Base-by-base conservation (phyloP, 2,888 invertebrate species). In the Macaria notata region DNA sequence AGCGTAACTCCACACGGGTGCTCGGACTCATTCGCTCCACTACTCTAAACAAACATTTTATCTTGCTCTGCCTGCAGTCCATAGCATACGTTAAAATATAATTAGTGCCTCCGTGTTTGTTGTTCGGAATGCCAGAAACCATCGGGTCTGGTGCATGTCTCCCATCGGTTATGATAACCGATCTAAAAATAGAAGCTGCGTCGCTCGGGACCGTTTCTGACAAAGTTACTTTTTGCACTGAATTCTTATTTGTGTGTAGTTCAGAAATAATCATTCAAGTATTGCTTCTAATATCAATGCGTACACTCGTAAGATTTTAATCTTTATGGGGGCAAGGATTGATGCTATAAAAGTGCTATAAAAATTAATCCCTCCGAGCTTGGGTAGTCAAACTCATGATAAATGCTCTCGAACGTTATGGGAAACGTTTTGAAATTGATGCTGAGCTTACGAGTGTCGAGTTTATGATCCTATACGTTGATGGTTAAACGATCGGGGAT, bases 51-150 rank as follows among this genome's bases (percentile, higher is more conserved):
- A 65, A 67, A 65, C 59, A 63, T 61, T 54, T 66, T 61, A 64
- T 61, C 66, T 50, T 49, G 48, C 56, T 58, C 56, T 54, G 58
- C 59, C 57, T 53, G 49, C 56, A 61, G 61, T 66, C 59, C 61
- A 59, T n/a, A n/a, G n/a, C n/a, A n/a, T 66, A 58, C 61, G 62
- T 66, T 62, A 57, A 59, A 36, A 59, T 76, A 74, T 75, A 79
- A 78, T 81, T 77, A 79, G 73, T 75, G 80, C 70, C 78, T 64
- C 73, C 68, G 68, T 82, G 79, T 84, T 82, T 81, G 78, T 81
- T 79, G 75, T 75, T 70, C 65, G 66, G 68, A 68, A 68, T 64
- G 69, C 71, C 75, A 71, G 74, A 69, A 71, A 70, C 70, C 54
- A 51, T 54, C 65, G 70, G 73, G 72, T 74, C 82, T 83, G 83